phyloP scores from a whole-genome alignment of 2,888 invertebrate species.

The Neocrepidodera transversa region DNA sequence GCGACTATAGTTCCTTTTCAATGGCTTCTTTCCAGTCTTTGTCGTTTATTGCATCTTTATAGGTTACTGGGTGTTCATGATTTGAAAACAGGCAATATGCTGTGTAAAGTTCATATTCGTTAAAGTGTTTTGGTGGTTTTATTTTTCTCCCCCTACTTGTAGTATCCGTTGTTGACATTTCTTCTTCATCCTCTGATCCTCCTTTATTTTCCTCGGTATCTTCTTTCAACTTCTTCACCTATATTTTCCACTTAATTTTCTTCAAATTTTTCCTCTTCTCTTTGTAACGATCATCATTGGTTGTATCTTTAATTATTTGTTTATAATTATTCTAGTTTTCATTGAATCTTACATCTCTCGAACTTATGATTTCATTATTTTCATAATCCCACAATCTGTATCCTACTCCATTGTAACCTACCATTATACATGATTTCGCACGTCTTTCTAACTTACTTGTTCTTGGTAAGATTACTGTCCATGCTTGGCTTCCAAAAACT shows the following conservation, averaged over 20 bases:
- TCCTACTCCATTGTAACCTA: conserved; percentile 41
- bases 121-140: conserved; percentile 24
- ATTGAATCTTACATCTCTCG: conserved; percentile 42
- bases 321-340: conserved; percentile 33
- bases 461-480: conserved; percentile 37
- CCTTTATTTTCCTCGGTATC: background rate
- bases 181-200: too few relatives aligned
- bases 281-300: conserved; percentile 8
- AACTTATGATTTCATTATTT: conserved; percentile 34
- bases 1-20: conserved; percentile 37
- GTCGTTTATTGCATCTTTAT: conserved; percentile 8
- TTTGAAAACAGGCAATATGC: conserved; percentile 23
- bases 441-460: conserved; percentile 39
- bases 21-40: conserved; percentile 34
- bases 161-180: conserved; percentile 6
- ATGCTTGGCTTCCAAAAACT: conserved; percentile 43
- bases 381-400: conserved; percentile 41
- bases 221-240: conserved; percentile 22
- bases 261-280: conserved; percentile 12
- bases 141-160: conserved; percentile 31
- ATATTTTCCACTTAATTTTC: conserved; percentile 17
- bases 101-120: conserved; percentile 28
- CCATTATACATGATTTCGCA: conserved; percentile 38
- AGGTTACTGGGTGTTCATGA: background rate
- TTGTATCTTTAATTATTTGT: conserved; percentile 11